Conservation (phyloP, 2,797 vertebrate species). For the Cuniculus paca region DNA sequence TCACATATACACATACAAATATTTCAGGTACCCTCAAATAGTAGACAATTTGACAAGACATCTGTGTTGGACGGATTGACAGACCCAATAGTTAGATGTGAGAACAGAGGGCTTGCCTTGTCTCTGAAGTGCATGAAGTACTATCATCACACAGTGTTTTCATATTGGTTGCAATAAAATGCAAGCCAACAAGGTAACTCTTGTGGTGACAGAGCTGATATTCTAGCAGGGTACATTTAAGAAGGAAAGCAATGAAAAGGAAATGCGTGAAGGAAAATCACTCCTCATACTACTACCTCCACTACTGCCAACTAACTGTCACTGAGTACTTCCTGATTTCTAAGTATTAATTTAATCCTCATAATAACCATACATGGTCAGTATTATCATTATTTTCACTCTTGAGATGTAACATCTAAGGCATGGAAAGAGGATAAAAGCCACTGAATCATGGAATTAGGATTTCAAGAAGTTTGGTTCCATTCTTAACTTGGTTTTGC, state of each 20-base stretch:
- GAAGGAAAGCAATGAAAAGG: neutral
- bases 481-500: neutral
- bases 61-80: neutral
- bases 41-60: neutral
- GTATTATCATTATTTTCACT: neutral
- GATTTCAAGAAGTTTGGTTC: neutral
- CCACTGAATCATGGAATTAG: neutral
- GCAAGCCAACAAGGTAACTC: neutral
- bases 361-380: neutral
- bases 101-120: neutral
- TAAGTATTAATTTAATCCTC: neutral
- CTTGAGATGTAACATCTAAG: neutral
- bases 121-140: neutral
- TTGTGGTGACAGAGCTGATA: neutral
- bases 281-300: neutral
- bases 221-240: neutral
- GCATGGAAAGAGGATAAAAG: neutral
- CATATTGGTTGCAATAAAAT: neutral
- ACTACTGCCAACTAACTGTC: neutral
- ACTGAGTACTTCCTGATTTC: neutral
- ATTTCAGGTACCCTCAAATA: neutral
- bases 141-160: neutral
- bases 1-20: neutral
- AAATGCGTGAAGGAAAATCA: neutral
- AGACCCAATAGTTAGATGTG: neutral